Evolutionary conservation across 2,113 vertebrate genomes (phyloP).

Genomic region (Ageneiosus marmoratus): DNA sequence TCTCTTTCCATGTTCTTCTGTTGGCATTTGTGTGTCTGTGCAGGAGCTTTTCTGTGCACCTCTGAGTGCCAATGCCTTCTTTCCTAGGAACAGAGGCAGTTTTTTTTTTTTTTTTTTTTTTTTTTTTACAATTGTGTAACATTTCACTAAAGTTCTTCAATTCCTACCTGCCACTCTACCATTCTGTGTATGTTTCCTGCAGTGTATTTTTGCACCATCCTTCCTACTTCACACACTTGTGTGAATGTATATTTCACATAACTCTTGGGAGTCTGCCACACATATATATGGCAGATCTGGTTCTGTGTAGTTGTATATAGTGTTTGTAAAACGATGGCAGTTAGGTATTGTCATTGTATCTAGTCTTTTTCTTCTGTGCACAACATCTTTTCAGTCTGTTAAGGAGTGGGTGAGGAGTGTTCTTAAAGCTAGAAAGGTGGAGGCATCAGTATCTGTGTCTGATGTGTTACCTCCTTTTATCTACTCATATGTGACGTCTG

Average conservation of each 20-base stretch:
- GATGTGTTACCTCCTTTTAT: slow-evolving; percentile 29
- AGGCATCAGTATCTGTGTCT: not conserved
- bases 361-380: slow-evolving; percentile 55
- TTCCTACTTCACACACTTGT: slow-evolving; percentile 26
- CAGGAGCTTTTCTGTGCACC: slow-evolving; percentile 1
- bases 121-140: slow-evolving; percentile 25
- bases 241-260: slow-evolving; percentile 16
- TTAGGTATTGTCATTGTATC: slow-evolving; percentile 58
- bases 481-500: slow-evolving; percentile 50
- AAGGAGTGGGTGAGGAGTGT: slow-evolving; percentile 7
- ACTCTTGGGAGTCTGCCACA: slow-evolving; percentile 50
- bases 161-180: slow-evolving; percentile 14
- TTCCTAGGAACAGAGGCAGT: not conserved
- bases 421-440: not conserved
- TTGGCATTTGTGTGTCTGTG: slow-evolving; percentile 22
- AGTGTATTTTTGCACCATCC: not conserved
- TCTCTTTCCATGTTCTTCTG: slow-evolving; percentile 49
- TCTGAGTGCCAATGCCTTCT: slow-evolving; percentile 19
- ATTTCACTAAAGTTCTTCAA: slow-evolving; percentile 15
- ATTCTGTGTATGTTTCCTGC: not conserved
- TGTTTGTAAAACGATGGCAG: slow-evolving; percentile 63
- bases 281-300: slow-evolving; percentile 62
- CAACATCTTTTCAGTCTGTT: slow-evolving; percentile 24
- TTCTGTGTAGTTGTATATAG: slow-evolving; percentile 43
- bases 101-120: slow-evolving; percentile 37